These are phyloP conservation scores for Pachypsylla venusta DNA, from an alignment of 1,140 invertebrate species.

Conservation along the genomic window DNA sequence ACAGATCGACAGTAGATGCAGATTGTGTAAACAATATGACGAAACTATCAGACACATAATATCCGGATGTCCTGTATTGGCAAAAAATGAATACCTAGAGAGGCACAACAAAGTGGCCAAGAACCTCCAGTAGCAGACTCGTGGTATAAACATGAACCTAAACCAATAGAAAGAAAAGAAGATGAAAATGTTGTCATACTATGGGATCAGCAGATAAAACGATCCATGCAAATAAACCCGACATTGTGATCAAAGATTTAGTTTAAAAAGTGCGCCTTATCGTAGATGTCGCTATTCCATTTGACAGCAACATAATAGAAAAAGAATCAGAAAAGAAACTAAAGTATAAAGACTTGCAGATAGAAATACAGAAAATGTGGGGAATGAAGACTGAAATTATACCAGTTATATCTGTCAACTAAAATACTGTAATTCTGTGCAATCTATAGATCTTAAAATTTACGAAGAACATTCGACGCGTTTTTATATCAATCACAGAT, in stretches of 20 bases:
- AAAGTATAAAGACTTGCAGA: background rate
- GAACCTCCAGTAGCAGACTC: background rate
- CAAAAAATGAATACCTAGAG: background rate
- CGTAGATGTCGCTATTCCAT: background rate
- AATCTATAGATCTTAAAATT: too few species aligned
- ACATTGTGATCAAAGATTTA: conserved; percentile 4
- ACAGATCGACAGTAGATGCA: background rate
- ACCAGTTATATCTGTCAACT: too few species aligned
- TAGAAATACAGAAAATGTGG: conserved; percentile 4
- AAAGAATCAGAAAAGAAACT: conserved; percentile 2
- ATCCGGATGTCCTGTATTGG: background rate
- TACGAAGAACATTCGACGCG: too few species aligned
- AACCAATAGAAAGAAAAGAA: background rate
- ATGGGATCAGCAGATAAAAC: background rate
- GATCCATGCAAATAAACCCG: background rate
- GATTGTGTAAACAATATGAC: background rate
- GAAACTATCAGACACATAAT: background rate
- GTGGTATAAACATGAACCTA: background rate
- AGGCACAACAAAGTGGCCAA: conserved; percentile 2
- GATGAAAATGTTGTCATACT: background rate
- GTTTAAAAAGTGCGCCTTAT: background rate
- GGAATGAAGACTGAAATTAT: background rate
- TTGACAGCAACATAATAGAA: background rate
- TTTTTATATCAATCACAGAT: too few species aligned
- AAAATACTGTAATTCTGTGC: too few species aligned